A percentile compares a stretch with the other conserved stretches of the same genome.
These are phyloP conservation scores for Philereme transversata DNA, from an alignment of 2,888 invertebrate genomes.

Conservation along the genomic window DNA sequence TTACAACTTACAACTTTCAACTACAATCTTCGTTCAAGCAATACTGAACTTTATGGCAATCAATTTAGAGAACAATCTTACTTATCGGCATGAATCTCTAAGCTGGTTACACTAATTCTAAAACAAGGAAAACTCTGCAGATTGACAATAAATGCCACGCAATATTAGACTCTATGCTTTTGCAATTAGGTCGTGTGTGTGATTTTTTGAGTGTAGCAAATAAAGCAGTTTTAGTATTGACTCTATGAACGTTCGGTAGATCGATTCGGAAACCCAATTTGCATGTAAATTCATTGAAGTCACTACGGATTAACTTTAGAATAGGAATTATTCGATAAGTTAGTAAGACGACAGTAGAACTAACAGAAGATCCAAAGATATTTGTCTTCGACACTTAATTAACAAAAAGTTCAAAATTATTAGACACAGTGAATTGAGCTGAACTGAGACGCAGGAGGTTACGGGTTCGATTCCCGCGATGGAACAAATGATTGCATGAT, in stretches of 20 bases:
- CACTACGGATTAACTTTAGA: conserved; percentile 69
- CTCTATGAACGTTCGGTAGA: conserved; percentile 70
- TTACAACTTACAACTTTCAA: conserved; percentile 32
- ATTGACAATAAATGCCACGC: not conserved
- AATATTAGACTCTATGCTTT: conserved; percentile 31
- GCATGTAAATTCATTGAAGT: conserved; percentile 78
- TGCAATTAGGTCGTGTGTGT: conserved; percentile 10
- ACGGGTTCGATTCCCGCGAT: no score
- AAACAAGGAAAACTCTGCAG: conserved; percentile 41
- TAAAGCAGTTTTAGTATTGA: conserved; percentile 56
- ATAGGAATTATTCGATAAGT: conserved; percentile 56
- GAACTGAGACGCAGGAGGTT: no score
- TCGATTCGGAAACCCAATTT: conserved; percentile 76
- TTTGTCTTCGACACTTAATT: conserved; percentile 13
- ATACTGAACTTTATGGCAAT: conserved; percentile 40
- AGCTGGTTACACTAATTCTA: conserved; percentile 57
- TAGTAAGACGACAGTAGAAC: conserved; percentile 8
- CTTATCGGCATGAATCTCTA: conserved; percentile 44
- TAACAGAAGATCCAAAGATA: conserved; percentile 3
- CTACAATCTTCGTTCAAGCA: conserved; percentile 10
- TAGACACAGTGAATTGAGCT: no score
- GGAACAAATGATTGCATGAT: no score
- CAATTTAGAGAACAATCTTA: conserved; percentile 35
- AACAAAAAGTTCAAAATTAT: not conserved
- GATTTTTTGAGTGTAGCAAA: conserved; percentile 2